Conservation (phyloP, 2,797 vertebrate genomes). For the Melanotaenia trifasciata region DNA sequence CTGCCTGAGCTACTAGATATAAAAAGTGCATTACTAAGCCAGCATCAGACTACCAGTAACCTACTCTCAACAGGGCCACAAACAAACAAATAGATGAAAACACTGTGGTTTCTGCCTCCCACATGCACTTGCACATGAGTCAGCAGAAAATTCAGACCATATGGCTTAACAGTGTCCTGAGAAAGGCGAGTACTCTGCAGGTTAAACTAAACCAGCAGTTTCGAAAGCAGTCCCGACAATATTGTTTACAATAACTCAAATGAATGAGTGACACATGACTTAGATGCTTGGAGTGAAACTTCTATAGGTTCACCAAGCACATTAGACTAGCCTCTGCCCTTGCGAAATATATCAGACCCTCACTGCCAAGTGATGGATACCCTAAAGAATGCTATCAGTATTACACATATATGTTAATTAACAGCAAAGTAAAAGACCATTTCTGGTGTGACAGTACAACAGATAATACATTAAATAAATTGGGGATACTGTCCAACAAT, state of each 20-base stretch:
- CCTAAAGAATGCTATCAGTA: neutral
- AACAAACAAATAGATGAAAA: conserved; percentile 67
- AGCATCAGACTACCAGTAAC: conserved; percentile 57
- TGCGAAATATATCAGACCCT: neutral
- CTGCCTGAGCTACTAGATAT: conserved; percentile 46
- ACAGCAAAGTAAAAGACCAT: neutral
- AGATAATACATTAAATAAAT: conserved; percentile 21
- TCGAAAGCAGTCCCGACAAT: neutral
- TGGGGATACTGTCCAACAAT: conserved; percentile 16
- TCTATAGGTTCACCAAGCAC: conserved; percentile 8
- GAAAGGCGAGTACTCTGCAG: conserved; percentile 45
- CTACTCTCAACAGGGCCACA: conserved; percentile 52
- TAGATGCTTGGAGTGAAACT: conserved; percentile 18
- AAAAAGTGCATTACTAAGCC: conserved; percentile 53
- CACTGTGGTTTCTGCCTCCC: conserved; percentile 62
- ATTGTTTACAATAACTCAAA: conserved; percentile 28
- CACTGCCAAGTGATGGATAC: neutral
- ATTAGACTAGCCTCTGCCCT: conserved; percentile 18
- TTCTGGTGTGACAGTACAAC: neutral
- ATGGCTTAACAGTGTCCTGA: conserved; percentile 61
- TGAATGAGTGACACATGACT: conserved; percentile 17
- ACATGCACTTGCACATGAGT: conserved; percentile 70
- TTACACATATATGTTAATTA: neutral
- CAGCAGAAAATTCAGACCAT: conserved; percentile 75
- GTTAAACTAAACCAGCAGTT: conserved; percentile 39